These are phyloP conservation scores for Heterodera carotae DNA, from an alignment of 1,140 invertebrate genomes.

Conservation along the genomic window DNA sequence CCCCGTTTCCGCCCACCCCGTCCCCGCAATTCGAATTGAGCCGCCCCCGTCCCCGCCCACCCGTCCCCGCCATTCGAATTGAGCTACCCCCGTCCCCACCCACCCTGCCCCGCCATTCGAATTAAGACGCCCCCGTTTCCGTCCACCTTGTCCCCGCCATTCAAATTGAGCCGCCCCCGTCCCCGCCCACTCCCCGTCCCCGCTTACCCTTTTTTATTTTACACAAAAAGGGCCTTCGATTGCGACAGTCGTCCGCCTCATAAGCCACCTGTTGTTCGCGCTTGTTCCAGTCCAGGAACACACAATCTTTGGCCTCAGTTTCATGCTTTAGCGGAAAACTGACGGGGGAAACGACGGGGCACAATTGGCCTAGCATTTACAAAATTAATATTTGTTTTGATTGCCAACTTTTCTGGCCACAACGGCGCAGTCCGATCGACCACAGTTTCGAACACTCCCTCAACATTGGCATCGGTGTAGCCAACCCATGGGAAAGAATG, in stretches of 20 bases:
- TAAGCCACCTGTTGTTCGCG: conserved; percentile 32
- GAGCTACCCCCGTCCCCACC: too few species aligned
- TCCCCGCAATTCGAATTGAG: too few species aligned
- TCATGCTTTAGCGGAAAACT: conserved; percentile 43
- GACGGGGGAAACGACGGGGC: neutral
- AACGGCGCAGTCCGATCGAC: conserved; percentile 41
- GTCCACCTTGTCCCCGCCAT: neutral
- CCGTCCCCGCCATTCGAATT: too few species aligned
- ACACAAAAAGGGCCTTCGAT: conserved; percentile 35
- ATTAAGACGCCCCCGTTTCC: neutral
- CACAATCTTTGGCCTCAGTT: conserved; percentile 43
- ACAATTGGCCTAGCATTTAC: neutral
- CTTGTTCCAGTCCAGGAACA: conserved; percentile 50
- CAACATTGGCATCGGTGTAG: conserved; percentile 45
- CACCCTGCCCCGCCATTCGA: too few species aligned
- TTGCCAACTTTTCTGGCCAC: conserved; percentile 50
- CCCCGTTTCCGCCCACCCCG: neutral
- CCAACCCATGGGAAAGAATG: conserved; percentile 49
- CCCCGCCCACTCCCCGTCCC: neutral
- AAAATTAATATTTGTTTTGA: conserved; percentile 10
- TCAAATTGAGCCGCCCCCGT: neutral
- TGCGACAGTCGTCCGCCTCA: conserved; percentile 46
- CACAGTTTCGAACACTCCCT: conserved; percentile 41
- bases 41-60: too few species aligned
- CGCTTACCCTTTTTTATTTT: conserved; percentile 28